Conservation (phyloP, 1,140 invertebrate species). For the Apis dorsata region DNA sequence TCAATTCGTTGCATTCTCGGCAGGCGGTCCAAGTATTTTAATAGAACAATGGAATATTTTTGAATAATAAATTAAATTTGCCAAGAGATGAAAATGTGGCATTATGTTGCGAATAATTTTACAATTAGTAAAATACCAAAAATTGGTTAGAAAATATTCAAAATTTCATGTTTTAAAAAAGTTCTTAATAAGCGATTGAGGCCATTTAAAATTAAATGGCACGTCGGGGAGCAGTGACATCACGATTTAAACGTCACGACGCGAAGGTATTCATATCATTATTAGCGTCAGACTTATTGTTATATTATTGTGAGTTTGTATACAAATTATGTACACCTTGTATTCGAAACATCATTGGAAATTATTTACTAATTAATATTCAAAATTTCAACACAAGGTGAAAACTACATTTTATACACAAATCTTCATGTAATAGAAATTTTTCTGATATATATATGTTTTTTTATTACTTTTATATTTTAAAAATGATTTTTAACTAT, state of each 20-base stretch:
- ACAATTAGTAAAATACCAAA: conserved; percentile 1
- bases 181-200: conserved; percentile 14
- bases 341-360: background rate
- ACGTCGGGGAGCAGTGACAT: conserved; percentile 52
- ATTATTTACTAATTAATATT: background rate
- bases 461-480: background rate
- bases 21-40: background rate
- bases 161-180: conserved; percentile 1
- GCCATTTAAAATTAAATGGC: conserved; percentile 59
- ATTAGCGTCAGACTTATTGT: conserved; percentile 2
- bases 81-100: conserved; percentile 6
- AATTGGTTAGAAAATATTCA: conserved; percentile 3
- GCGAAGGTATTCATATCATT: conserved; percentile 32
- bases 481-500: background rate
- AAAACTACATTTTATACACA: background rate
- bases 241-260: conserved; percentile 53
- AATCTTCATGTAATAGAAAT: background rate
- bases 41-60: conserved; percentile 3
- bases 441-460: background rate
- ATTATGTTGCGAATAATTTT: conserved; percentile 7
- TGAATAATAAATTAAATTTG: background rate
- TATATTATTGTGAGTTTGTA: conserved; percentile 42
- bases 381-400: background rate
- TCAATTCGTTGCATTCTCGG: conserved; percentile 42
- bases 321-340: conserved; percentile 19